Base-by-base conservation (phyloP, 2,888 invertebrate species). In the Drosophila hamatofila region DNA sequence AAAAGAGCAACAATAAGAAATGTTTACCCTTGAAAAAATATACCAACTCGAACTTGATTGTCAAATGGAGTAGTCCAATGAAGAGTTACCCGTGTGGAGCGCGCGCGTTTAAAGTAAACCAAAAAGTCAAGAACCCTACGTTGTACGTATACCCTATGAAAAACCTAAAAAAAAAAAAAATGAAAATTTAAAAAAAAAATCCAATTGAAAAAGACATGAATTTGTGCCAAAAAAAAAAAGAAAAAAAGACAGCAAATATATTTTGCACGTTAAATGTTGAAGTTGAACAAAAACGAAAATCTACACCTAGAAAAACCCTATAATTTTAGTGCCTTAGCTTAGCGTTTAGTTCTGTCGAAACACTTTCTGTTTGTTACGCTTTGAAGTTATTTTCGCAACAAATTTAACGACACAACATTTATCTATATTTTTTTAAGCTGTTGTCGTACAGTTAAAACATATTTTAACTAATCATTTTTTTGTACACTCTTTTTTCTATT, bases 51-150 rank as follows among this genome's bases (percentile, higher is more conserved):
- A 71, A 72, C 51, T 51, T 51, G 74, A 64, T 82, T 84, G 90
- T 85, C 70, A 72, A 89, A 88, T 89, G 90, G 89, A 89, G 77
- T 79, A 88, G 89, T 90, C 69, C 70, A 81, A 85, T 79, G 69
- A 83, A 74, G 75, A 78, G 72, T 83, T 71, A 67, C 76, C 73
- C 86, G 80, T 82, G 76, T 82, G 70, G 80, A 88, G 67, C 81
- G 73, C 87, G 86, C 68, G 80, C 69, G 73, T 83, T 83, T 54
- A 71, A 82, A 83, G 66, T 71, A 66, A 52, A 80, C 69, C 56
- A 58, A 52, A 65, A 72, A 77, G 59, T 87, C 78, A 74, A 82
- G 72, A 77, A 66, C 58, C 74, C 80, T 85, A 90, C 84, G 86
- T 85, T 85, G 84, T 85, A 85, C 84, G 84, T 85, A 85, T 21